Evolutionary conservation across 2,113 vertebrate species (phyloP), one percentile per base, ranked within the genome.

Genomic region (Megaceryle torquata): DNA sequence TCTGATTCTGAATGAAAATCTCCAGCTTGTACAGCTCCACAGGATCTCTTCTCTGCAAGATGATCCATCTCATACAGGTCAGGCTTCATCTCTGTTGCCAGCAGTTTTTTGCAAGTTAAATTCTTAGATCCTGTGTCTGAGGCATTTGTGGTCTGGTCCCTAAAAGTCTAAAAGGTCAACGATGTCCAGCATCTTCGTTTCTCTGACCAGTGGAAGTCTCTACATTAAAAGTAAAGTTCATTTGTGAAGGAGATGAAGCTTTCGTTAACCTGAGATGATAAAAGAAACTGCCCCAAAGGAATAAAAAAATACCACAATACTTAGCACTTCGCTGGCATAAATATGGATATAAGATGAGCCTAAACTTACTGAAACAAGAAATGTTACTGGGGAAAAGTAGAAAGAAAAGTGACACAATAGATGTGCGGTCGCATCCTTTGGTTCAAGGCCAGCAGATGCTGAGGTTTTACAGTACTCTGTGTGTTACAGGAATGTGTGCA

Each of bases 371-470:
- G 56, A 89, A 91, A 74, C 37, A 77, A 37, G 59, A 71, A 72
- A 41, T 18, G 35, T 33, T 88, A 86, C 3, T 92, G 50, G 67
- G 24, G 35, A 82, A 89, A 88, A 80, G 28, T 3, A 65, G 31
- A 21, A 25, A 28, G 25, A 17, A 61, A 84, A 57, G 56, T 5
- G 2, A 28, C 33, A 69, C 0, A 0, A 48, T 15, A 72, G 43
- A 69, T 41, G 11, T 11, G 15, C 20, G 85, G 29, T 35, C 54
- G 35, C 59, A 53, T 53, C 43, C 48, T 72, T 51, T 57, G 10
- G 15, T 91, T 76, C 83, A 85, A 87, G 65, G 20, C 10, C 57
- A 76, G 61, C 46, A 72, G 41, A 9, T 65, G 20, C 21, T 53
- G 37, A 77, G 44, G 8, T 70, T 72, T 82, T 41, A 69, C 33